Evolutionary conservation across 2,888 invertebrate species (phyloP), one percentile per base, ranked within the genome.

Genomic region (Drosophila neutralis): DNA sequence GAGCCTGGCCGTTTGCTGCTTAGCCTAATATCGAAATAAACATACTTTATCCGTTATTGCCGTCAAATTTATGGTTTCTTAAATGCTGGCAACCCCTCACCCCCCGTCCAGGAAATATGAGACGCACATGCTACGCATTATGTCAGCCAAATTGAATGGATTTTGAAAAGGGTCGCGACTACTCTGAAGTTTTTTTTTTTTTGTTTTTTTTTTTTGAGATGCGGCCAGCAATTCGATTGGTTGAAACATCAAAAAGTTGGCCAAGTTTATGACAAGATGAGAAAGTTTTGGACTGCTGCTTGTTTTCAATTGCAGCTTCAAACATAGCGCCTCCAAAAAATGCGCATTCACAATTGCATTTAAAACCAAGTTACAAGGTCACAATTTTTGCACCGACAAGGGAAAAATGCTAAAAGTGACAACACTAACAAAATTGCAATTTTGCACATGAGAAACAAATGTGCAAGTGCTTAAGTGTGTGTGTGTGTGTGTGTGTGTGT

Each of bases 1-100:
- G 65, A 74, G 64, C 62, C 40, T 52, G 70, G 73, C 61, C 69
- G 53, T 52, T 70, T 78, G 71, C 72, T 87, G 83, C 83, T 89
- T 82, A 79, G 88, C 88, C 74, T 88, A 89, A 87, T 89, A 89
- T 82, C 76, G 82, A 81, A 86, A 88, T 89, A 86, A 89, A 88
- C 90, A 89, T 86, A 88, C 90, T 89, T 89, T 84, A 86, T 88
- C 80, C 90, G 86, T 86, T 87, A 82, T 82, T 86, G 87, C 83
- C 80, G 82, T 74, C 71, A 75, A 87, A 87, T 87, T 87, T 87
- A 87, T 87, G 87, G 86, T 83, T 89, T 87, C 84, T 87, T 89
- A 89, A 87, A 86, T 84, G 84, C 73, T 73, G 67, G 52, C 58
- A 56, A 13, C 2, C 61, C 63, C 6, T 11, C 40, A 10, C n/a